Conservation (phyloP, 2,888 invertebrate genomes). For the Drosophila mimetica region DNA sequence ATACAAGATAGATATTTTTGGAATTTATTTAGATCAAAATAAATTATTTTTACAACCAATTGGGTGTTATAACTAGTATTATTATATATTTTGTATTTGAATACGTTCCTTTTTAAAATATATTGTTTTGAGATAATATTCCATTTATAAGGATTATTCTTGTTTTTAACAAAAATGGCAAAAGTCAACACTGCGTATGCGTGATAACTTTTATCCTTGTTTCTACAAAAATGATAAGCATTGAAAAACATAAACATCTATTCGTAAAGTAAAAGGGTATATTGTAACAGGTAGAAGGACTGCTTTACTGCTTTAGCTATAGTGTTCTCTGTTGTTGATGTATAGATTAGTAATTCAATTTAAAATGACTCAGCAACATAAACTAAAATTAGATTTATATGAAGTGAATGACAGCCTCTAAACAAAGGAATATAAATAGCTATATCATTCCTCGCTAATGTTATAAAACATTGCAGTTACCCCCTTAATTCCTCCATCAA, state of each 20-base stretch:
- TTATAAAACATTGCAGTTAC: conserved; percentile 17
- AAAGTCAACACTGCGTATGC: too few relatives aligned
- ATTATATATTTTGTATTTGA: neutral
- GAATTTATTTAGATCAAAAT: neutral
- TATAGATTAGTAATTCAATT: neutral
- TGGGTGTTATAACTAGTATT: neutral
- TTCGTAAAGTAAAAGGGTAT: too few relatives aligned
- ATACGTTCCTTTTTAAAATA: neutral
- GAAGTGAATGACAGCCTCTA: neutral
- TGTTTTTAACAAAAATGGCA: too few relatives aligned
- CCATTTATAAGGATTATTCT: neutral
- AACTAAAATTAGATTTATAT: neutral
- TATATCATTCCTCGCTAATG: conserved; percentile 17
- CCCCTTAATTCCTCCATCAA: neutral
- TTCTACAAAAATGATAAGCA: neutral
- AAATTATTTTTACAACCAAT: neutral
- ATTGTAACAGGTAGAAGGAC: too few relatives aligned
- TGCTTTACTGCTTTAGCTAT: too few relatives aligned
- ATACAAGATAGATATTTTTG: neutral
- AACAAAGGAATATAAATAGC: conserved; percentile 8
- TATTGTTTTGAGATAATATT: neutral
- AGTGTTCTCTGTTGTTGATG: too few relatives aligned
- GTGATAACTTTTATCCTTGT: neutral
- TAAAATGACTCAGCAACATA: neutral
- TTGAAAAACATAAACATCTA: too few relatives aligned